phyloP scores from a whole-genome alignment of 2,113 vertebrate genomes.

The Oreocharis arfaki region DNA sequence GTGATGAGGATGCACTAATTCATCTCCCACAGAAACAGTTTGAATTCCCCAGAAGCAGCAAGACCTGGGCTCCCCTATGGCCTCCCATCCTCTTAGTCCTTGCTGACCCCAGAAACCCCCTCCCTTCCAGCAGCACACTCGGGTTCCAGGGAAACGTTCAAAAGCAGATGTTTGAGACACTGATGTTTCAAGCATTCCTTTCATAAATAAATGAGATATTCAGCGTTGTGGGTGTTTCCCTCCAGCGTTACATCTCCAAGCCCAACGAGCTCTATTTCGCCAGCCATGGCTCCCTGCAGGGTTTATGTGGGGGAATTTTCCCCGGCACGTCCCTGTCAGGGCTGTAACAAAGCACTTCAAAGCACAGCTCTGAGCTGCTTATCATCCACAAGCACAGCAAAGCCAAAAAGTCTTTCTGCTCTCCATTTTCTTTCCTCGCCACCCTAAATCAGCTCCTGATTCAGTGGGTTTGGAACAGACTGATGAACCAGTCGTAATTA shows the following conservation, averaged over 20 bases:
- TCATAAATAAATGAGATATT: not conserved
- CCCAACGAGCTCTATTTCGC: not conserved
- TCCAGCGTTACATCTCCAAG: not conserved
- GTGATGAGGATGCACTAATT: not conserved
- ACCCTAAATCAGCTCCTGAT: not conserved
- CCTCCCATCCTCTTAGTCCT: not conserved
- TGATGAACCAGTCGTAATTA: not conserved
- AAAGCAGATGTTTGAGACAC: not conserved
- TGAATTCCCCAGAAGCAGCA: not conserved
- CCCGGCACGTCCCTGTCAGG: not conserved
- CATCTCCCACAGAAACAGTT: not conserved
- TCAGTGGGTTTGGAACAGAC: not conserved
- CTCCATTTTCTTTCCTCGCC: not conserved
- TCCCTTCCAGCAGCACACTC: not conserved
- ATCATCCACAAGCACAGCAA: not conserved
- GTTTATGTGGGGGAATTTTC: not conserved
- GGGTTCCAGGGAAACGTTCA: not conserved
- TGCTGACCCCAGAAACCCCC: not conserved
- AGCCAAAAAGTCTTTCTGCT: not conserved
- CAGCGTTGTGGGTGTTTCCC: not conserved
- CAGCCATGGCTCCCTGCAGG: not conserved
- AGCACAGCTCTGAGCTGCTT: not conserved
- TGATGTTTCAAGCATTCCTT: not conserved
- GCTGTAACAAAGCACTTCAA: not conserved
- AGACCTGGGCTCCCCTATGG: not conserved